These are phyloP conservation scores for Amorpha juglandis DNA, from an alignment of 2,888 invertebrate genomes.

Conservation along the genomic window DNA sequence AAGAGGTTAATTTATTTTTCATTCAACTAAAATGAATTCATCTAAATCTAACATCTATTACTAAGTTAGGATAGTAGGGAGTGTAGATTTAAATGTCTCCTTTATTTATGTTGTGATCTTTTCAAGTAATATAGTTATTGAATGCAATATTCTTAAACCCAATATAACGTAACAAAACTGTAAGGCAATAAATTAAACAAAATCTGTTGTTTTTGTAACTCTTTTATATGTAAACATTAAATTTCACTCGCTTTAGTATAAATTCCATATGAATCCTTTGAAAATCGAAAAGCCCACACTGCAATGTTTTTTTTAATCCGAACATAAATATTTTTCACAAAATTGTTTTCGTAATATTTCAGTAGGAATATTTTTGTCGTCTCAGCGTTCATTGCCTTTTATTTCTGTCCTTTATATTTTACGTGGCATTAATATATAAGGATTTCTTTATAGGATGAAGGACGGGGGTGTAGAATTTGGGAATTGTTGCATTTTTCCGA, in stretches of 20 bases:
- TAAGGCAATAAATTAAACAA: background rate
- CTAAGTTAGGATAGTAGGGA: too few relatives aligned
- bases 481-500: slow-evolving; percentile 35
- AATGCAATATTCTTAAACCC: too few relatives aligned
- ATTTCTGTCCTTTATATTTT: slow-evolving; percentile 34
- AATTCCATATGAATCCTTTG: background rate
- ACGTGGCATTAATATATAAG: slow-evolving; percentile 44
- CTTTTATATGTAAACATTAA: too few relatives aligned
- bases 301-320: slow-evolving; percentile 6
- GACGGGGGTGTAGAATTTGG: slow-evolving; percentile 32
- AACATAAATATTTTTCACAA: slow-evolving; percentile 32
- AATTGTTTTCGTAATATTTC: slow-evolving; percentile 37
- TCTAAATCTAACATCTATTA: too few relatives aligned
- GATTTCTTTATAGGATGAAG: slow-evolving; percentile 38
- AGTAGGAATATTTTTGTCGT: slow-evolving; percentile 33
- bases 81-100: too few relatives aligned
- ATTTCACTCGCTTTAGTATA: background rate
- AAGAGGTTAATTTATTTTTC: too few relatives aligned
- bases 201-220: background rate
- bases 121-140: too few relatives aligned
- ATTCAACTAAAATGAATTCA: too few relatives aligned
- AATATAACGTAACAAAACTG: too few relatives aligned
- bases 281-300: background rate
- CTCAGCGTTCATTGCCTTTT: slow-evolving; percentile 37
- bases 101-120: too few relatives aligned